These are phyloP conservation scores for Tachycineta bicolor DNA, from an alignment of 2,113 vertebrate genomes.

Conservation along the genomic window DNA sequence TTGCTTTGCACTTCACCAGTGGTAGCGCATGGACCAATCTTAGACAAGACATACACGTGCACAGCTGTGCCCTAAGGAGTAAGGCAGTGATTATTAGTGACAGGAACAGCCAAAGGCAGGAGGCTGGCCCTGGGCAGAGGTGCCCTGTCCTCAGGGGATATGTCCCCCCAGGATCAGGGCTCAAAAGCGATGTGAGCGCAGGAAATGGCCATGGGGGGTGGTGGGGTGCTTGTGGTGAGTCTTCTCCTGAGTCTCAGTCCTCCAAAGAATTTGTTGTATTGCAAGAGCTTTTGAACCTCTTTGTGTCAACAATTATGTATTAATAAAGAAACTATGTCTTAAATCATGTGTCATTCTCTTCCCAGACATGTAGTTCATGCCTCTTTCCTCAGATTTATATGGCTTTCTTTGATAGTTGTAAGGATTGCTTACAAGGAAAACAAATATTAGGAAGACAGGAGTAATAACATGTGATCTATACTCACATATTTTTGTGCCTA, in stretches of 20 bases:
- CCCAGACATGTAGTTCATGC: neutral
- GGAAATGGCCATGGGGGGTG: accelerated
- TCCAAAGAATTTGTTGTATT: neutral
- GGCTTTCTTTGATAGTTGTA: neutral
- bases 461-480: neutral
- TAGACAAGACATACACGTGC: neutral
- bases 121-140: neutral
- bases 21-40: neutral
- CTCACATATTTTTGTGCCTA: neutral
- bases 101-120: neutral
- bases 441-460: neutral
- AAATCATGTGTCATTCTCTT: neutral
- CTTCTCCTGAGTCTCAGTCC: neutral
- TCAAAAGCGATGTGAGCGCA: accelerated
- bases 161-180: neutral
- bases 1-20: neutral
- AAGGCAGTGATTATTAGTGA: accelerated
- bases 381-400: neutral
- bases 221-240: neutral
- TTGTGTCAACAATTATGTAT: neutral
- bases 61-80: neutral
- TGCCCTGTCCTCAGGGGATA: accelerated
- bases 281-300: neutral
- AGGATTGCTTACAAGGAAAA: neutral
- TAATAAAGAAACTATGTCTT: neutral